Percentiles rank a stretch among this genome's conserved stretches.
These are phyloP conservation scores for Acipenser ruthenus DNA, from an alignment of 2,797 vertebrate genomes.

Conservation along the genomic window DNA sequence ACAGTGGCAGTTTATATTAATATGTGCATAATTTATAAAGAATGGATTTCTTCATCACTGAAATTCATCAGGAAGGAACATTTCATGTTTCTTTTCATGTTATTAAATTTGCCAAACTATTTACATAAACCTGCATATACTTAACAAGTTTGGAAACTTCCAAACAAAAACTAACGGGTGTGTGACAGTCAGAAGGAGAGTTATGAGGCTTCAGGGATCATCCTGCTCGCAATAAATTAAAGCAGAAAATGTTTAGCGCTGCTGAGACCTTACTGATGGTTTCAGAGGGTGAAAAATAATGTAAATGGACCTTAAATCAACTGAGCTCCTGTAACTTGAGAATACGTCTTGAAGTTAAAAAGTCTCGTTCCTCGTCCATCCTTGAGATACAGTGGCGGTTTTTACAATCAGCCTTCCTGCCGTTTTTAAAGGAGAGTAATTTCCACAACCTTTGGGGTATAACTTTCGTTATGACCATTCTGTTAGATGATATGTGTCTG, in stretches of 20 bases:
- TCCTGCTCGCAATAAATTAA: slow-evolving; percentile 23
- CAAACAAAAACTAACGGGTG: slow-evolving; percentile 14
- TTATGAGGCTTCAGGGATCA: not conserved
- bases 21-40: too few species aligned
- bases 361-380: slow-evolving; percentile 18
- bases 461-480: too few species aligned
- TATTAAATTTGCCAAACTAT: too few species aligned
- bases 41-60: too few species aligned
- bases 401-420: not conserved
- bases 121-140: too few species aligned
- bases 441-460: too few species aligned
- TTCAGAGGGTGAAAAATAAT: slow-evolving; percentile 31
- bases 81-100: too few species aligned
- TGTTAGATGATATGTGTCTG: too few species aligned
- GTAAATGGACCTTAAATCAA: slow-evolving; percentile 29
- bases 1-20: too few species aligned
- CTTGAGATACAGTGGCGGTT: not conserved
- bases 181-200: slow-evolving; percentile 16
- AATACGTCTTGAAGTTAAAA: slow-evolving; percentile 37
- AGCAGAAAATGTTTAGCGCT: slow-evolving; percentile 35
- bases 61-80: too few species aligned
- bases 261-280: slow-evolving; percentile 38
- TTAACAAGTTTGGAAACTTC: too few species aligned
- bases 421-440: not conserved
- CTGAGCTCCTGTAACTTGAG: slow-evolving; percentile 17